Percentiles rank a stretch among this genome's conserved stretches.
Conservation (phyloP, 30 jellyfish, hydroid and myxozoan genomes). For the Hydra vulgaris region DNA sequence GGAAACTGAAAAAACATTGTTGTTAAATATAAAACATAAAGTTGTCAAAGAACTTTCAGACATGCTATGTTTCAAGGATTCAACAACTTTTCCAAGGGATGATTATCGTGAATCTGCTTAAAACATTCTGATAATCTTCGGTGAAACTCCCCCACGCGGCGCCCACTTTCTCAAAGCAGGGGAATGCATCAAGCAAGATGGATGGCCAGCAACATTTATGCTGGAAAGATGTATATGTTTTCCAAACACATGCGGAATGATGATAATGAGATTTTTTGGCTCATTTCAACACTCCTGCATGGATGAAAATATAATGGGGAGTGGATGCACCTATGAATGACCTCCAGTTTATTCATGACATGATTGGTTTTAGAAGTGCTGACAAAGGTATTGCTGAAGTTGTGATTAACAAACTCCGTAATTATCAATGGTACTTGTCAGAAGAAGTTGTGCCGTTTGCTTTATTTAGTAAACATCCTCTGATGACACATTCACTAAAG, state of each 20-base stretch:
- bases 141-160: not conserved
- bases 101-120: not conserved
- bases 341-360: not conserved
- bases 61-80: not conserved
- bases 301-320: not conserved
- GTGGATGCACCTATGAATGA: not conserved
- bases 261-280: not conserved
- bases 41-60: not conserved
- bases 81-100: not conserved
- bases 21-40: not conserved
- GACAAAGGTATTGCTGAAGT: too few species aligned
- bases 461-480: too few species aligned
- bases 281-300: not conserved
- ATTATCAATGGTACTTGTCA: too few species aligned
- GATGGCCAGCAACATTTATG: not conserved
- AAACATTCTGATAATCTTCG: not conserved
- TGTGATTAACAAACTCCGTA: too few species aligned
- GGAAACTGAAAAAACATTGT: not conserved
- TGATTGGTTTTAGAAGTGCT: too few species aligned
- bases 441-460: too few species aligned
- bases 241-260: not conserved
- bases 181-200: not conserved
- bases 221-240: not conserved
- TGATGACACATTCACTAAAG: too few species aligned
- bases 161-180: not conserved